Evolutionary conservation across 2,113 vertebrate species (phyloP), one percentile per base, ranked within the genome.

Genomic region (Macquaria australasica): DNA sequence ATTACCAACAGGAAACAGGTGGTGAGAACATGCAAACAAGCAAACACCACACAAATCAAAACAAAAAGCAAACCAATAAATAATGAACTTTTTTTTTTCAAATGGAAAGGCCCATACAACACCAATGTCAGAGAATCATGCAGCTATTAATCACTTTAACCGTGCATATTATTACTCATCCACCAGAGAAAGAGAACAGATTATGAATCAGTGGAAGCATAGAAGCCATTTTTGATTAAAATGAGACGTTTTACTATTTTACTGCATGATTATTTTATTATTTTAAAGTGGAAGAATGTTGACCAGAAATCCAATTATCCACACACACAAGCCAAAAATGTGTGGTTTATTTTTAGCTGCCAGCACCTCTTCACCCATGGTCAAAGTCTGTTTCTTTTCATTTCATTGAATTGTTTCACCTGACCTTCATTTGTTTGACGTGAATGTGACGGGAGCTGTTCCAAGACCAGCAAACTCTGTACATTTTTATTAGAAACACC

Each of bases 361-460:
- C 67, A 62, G 9, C 51, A 20, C 28, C 20, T 53, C 66, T 58
- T 64, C 12, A 28, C 12, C 39, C 8, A 58, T 20, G 23, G 18
- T 55, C 10, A 51, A 63, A 43, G 45, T 59, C 31, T 8, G 62
- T 55, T 39, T 28, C 14, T 43, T 60, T 72, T 43, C 1, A 67
- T 58, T 20, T 34, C 56, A 62, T 14, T 28, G 25, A n/a, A 81
- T 37, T 68, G 4, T 72, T 82, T 72, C 25, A 28, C 34, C 67
- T 87, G 58, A 89, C 53, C 73, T 87, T 83, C 71, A 73, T 53
- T 62, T 82, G 62, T 73, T 73, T 74, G 21, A 69, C 12, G 11
- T 21, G 34, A 84, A 66, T 25, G 41, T 10, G 55, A 74, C 18
- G 15, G 25, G 41, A 82, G 21, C 20, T 12, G 43, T 62, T 79